phyloP scores from a whole-genome alignment of 2,113 vertebrate species.

The Cranoglanis bouderius region DNA sequence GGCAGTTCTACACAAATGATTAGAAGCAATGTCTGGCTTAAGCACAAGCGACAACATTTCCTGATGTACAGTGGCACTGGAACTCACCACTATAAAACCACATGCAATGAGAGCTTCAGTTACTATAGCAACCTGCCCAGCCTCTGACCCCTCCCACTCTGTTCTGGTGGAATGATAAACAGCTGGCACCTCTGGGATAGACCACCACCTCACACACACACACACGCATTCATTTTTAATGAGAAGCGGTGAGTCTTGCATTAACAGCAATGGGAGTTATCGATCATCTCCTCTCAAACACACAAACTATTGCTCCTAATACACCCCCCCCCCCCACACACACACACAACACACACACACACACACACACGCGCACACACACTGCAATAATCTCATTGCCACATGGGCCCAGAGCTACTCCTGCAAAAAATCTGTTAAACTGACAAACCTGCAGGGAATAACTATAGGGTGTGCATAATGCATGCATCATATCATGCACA shows the following conservation, averaged over 20 bases:
- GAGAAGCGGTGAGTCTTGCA: conserved; percentile 79
- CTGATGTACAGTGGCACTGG: conserved; percentile 49
- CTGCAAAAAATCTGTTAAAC: conserved; percentile 16
- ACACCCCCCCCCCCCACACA: neutral
- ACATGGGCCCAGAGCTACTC: conserved; percentile 10
- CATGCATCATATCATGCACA: neutral
- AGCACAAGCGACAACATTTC: conserved; percentile 31
- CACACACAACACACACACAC: neutral
- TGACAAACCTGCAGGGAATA: conserved; percentile 2
- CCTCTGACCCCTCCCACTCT: conserved; percentile 69
- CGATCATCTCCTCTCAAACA: conserved; percentile 74
- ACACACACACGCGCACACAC: conserved; percentile 3
- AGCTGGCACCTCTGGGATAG: conserved; percentile 75
- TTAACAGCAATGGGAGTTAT: conserved; percentile 89
- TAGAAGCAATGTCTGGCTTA: conserved; percentile 3
- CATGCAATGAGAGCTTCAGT: conserved; percentile 53
- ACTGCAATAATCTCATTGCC: conserved; percentile 40
- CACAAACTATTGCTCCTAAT: conserved; percentile 33
- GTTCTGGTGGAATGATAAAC: conserved; percentile 65
- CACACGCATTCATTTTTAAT: conserved; percentile 89
- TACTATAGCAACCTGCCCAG: conserved; percentile 69
- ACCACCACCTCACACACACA: conserved; percentile 67
- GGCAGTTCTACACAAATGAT: neutral
- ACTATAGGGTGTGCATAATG: conserved; percentile 9
- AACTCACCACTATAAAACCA: conserved; percentile 55